Percentiles rank a stretch among this genome's conserved stretches.
Conservation (phyloP, 2,113 vertebrate genomes). For the Tragulus kanchil region DNA sequence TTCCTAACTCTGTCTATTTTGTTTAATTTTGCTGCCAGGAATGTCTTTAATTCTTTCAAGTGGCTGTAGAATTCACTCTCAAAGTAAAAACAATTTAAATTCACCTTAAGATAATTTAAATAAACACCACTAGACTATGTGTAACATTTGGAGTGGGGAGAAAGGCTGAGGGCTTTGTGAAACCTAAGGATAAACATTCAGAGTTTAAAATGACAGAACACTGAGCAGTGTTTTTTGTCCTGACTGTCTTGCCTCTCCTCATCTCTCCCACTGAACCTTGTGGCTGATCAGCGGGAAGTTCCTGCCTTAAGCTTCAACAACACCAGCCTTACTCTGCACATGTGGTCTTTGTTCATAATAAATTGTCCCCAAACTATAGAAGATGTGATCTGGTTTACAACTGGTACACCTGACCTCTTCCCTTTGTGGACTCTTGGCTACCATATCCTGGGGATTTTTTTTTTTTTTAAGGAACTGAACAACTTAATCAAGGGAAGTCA, state of each 20-base stretch:
- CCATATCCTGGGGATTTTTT: neutral
- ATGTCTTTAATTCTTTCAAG: constrained; percentile 22
- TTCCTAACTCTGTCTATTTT: constrained; percentile 43
- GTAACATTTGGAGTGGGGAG: neutral
- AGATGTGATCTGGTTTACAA: neutral
- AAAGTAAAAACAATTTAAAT: constrained; percentile 47
- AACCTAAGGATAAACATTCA: neutral
- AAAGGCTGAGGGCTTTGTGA: neutral
- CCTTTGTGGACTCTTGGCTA: neutral
- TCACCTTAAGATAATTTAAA: constrained; percentile 40
- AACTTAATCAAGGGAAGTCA: neutral
- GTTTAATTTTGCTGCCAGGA: constrained; percentile 59
- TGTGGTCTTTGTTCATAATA: neutral
- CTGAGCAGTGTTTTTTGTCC: neutral
- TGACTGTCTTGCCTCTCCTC: neutral
- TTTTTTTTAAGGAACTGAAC: neutral
- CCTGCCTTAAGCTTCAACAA: neutral
- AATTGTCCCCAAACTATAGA: constrained; percentile 39
- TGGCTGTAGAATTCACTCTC: constrained; percentile 12
- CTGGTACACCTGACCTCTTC: neutral
- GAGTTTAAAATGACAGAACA: neutral
- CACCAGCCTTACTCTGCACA: neutral
- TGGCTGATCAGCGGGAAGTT: neutral
- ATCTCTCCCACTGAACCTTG: neutral
- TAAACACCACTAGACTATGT: neutral